Base-by-base conservation (phyloP, 2,888 invertebrate genomes). In the Catocala fraxini region DNA sequence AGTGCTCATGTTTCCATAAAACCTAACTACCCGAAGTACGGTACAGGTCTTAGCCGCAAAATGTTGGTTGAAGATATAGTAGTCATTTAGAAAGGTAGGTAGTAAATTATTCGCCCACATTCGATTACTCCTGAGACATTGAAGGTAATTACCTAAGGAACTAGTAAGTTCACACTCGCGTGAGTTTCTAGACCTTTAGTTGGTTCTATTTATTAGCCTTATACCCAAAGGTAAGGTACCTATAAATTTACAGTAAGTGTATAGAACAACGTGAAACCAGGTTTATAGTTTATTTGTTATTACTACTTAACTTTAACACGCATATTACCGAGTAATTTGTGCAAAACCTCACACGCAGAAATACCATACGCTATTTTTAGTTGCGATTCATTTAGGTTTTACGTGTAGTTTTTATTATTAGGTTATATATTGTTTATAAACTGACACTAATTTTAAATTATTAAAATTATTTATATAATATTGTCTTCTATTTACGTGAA, bases 91-190 rank as follows among this genome's bases (percentile, higher is more conserved):
- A 59, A 66, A 65, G 66, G 70, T 68, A 39, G 67, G 67, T 75
- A 73, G 71, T 82, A 76, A 82, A 81, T 85, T 82, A 83, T 80
- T 84, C 72, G 65, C 69, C 64, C 70, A 72, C 68, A 71, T 72
- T 77, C 73, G 79, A 77, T 78, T 76, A 75, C 79, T 68, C 70
- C 49, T 62, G 67, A 65, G 72, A 70, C 68, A 67, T 68, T 53
- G 63, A 66, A 75, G 59, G 75, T 73, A 73, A 77, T 73, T 77
- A 75, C 73, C 57, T 70, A 63, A 70, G 65, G 46, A 68, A 61
- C 53, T 70, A 55, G 65, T 61, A 58, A 51, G 55, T 65, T 67
- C 52, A 65, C 61, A 64, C 47, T 47, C 33, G 43, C 48, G 59
- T 49, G 59, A 51, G 41, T 39, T 49, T 53, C 57, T 63, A 56